These are phyloP conservation scores for Cryptocephalus primarius DNA, from an alignment of 2,888 invertebrate species.

Conservation along the genomic window DNA sequence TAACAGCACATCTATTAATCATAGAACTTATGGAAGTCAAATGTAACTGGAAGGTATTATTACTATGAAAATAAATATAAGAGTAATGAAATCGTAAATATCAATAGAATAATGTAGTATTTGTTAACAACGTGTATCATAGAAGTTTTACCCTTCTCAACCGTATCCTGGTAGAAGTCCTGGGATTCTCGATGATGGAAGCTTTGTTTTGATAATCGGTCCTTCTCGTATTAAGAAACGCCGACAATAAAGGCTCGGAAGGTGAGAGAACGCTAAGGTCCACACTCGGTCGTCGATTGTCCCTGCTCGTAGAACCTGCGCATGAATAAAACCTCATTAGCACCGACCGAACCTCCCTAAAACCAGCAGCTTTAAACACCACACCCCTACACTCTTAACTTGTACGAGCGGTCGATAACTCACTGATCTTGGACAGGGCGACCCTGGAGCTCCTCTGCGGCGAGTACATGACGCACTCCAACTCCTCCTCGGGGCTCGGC, in stretches of 20 bases:
- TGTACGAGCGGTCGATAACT: too few relatives aligned
- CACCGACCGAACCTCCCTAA: too few relatives aligned
- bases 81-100: too few relatives aligned
- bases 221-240: conserved; percentile 50
- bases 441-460: conserved; percentile 10
- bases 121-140: too few relatives aligned
- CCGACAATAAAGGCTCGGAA: conserved; percentile 43
- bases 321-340: background rate
- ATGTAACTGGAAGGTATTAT: too few relatives aligned
- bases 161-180: conserved; percentile 14
- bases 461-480: conserved; percentile 36
- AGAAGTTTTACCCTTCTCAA: background rate
- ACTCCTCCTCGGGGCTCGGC: conserved; percentile 23
- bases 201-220: conserved; percentile 40
- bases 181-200: background rate
- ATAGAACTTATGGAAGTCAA: too few relatives aligned
- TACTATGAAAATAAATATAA: too few relatives aligned
- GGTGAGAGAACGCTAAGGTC: conserved; percentile 54
- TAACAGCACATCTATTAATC: too few relatives aligned
- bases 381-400: too few relatives aligned
- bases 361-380: too few relatives aligned
- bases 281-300: conserved; percentile 39
- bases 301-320: conserved; percentile 5
- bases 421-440: too few relatives aligned
- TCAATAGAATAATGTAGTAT: too few relatives aligned